Evolutionary conservation across 2,113 vertebrate genomes (phyloP), one percentile per base, ranked within the genome.

Genomic region (Mirza zaza): DNA sequence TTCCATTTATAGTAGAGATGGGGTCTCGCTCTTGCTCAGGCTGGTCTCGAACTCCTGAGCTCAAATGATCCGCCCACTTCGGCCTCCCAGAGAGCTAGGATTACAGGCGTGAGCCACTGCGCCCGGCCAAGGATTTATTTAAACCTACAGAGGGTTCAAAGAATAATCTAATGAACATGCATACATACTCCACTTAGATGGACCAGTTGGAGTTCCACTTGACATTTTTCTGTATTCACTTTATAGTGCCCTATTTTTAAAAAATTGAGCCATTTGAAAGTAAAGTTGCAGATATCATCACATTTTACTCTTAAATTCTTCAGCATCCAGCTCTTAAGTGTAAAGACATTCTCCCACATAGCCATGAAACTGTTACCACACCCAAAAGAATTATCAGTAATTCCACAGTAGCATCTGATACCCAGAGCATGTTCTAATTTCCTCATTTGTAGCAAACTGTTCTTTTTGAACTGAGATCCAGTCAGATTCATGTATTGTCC

Each of bases 331-430:
- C 14, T 36, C n/a, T 57, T 36, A 27, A 27, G 63, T 29, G 85
- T 12, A n/a, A 59, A 55, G 17, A 20, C 52, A 55, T 15, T 39
- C 21, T 71, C 48, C 42, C 39, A 2, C 7, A 1, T 11, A 45
- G 45, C 34, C 55, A 12, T 9, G n/a, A 27, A 21, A 42, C 21
- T n/a, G 39, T 25, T 11, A 15, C 0, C 20, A 4, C 21, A 21
- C 86, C 61, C 11, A 4, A 23, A 45, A 3, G 39, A 29, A 13
- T 20, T 3, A 32, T 29, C 34, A 45, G 77, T 11, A 6, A 52
- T 52, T 32, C 32, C 10, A 0, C 5, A 1, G 1, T 2, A 12
- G 34, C 27, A 8, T 29, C 7, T 32, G 42, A 50, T 14, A 9
- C 39, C 27, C 29, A 32, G 57, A 34, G 48, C 18, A 5, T 3